Conservation (phyloP, 1,140 invertebrate species). For the Olivierus martensii region DNA sequence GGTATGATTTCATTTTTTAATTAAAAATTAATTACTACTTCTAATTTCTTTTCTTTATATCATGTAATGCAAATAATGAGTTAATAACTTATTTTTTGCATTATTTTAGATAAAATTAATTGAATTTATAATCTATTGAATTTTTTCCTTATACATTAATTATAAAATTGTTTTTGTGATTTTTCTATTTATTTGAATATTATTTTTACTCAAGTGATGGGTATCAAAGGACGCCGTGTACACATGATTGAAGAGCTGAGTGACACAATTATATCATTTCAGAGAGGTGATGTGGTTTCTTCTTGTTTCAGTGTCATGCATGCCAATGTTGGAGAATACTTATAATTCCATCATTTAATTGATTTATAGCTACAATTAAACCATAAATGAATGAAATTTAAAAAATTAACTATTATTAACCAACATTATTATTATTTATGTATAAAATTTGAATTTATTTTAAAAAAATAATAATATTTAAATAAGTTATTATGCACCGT, state of each 20-base stretch:
- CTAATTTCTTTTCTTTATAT: too few relatives aligned
- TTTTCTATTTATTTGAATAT: conserved; percentile 2
- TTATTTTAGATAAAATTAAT: neutral
- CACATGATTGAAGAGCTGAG: conserved; percentile 96
- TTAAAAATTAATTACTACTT: too few relatives aligned
- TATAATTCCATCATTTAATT: conserved; percentile 1
- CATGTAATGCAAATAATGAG: too few relatives aligned
- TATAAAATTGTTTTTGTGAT: neutral
- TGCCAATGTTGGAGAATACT: conserved; percentile 3
- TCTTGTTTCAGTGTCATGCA: conserved; percentile 19
- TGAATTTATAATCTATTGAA: neutral
- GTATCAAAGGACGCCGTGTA: conserved; percentile 90
- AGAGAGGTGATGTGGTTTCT: conserved; percentile 61
- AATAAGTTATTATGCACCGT: too few relatives aligned
- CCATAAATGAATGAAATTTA: too few relatives aligned
- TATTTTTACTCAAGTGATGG: conserved; percentile 61
- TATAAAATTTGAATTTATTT: too few relatives aligned
- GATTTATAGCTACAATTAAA: neutral
- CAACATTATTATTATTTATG: too few relatives aligned
- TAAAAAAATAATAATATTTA: too few relatives aligned
- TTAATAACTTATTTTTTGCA: too few relatives aligned
- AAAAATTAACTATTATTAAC: too few relatives aligned
- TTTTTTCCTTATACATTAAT: neutral
- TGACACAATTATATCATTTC: conserved; percentile 95
- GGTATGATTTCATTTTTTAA: conserved; percentile 42